Evolutionary conservation across 2,113 vertebrate species (phyloP), one percentile per base, ranked within the genome.

Genomic region (Nannobrachium achirus): DNA sequence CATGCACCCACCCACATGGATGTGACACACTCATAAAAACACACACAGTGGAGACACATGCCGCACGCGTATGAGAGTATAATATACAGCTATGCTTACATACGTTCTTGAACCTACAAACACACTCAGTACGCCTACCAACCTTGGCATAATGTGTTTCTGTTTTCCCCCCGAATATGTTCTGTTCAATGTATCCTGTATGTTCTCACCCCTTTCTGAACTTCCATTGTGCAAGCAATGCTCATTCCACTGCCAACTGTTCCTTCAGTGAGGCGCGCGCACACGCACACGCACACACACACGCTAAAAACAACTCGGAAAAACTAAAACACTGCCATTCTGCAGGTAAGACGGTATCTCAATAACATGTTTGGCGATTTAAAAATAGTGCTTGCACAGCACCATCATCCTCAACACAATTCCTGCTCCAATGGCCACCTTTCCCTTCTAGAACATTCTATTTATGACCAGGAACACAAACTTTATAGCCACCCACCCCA

Each of bases 391-490:
- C 20, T 5, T 42, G 64, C 60, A 69, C 61, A 33, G 45, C 45
- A n/a, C 45, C 72, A 8, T 55, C 46, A 18, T 71, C 78, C 11
- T 69, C 72, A 10, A 39, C 45, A 15, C 14, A 33, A 44, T 10
- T 8, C 9, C 46, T 25, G 66, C 57, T 66, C 25, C 18, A 2
- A 33, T 14, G 48, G 49, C 63, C 56, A 4, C 38, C 73, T 79
- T 87, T 87, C 61, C 52, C 45, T 39, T 1, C 1, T 1, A 57
- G 39, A 65, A 42, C 56, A 1, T 6, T 69, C 48, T 45, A 1
- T 71, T 72, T 65, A 49, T 16, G 44, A 75, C 57, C 55, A 66
- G 73, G 82, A 79, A 82, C 89, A 88, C 71, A 85, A 87, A 61
- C n/a, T 79, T 75, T 75, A 66, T 0, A 18, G 74, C 7, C 50